Conservation (phyloP, 2,888 invertebrate genomes). For the Drosophila maculinotata region DNA sequence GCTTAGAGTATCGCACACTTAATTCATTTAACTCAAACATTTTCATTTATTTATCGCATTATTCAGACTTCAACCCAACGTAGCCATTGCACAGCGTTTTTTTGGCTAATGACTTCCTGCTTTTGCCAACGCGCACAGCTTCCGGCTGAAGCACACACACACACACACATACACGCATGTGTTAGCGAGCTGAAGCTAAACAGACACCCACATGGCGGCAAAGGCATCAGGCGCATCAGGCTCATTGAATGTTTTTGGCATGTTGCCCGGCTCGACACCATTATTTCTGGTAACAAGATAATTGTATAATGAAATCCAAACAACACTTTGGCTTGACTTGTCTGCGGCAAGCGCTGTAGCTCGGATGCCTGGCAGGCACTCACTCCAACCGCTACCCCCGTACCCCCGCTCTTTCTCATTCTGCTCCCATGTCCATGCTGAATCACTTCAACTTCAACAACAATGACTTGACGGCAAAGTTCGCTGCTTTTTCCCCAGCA, state of each 20-base stretch:
- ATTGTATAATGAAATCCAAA: conserved; percentile 83
- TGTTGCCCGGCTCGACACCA: conserved; percentile 79
- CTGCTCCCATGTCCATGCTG: conserved; percentile 3
- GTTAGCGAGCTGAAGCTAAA: conserved; percentile 28
- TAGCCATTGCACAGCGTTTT: conserved; percentile 33
- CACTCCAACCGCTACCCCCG: not conserved
- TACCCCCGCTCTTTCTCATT: not conserved
- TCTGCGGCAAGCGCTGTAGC: conserved; percentile 30
- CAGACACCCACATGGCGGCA: conserved; percentile 51
- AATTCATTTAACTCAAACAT: conserved; percentile 81
- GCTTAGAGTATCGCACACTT: conserved; percentile 68
- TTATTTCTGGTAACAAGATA: conserved; percentile 83
- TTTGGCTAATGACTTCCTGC: conserved; percentile 76
- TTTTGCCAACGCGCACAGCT: conserved; percentile 69
- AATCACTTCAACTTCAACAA: conserved; percentile 43
- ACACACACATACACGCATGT: conserved; percentile 7
- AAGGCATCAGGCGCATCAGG: conserved; percentile 35
- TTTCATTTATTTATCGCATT: conserved; percentile 82
- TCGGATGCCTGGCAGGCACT: conserved; percentile 23
- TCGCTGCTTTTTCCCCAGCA: conserved; percentile 59
- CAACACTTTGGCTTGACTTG: conserved; percentile 70
- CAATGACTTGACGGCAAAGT: conserved; percentile 79
- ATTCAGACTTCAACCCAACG: conserved; percentile 41
- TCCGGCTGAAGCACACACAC: conserved; percentile 50
- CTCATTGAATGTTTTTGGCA: conserved; percentile 81